Evolutionary conservation across 2,113 vertebrate genomes (phyloP).

Genomic region (Patagioenas fasciata): DNA sequence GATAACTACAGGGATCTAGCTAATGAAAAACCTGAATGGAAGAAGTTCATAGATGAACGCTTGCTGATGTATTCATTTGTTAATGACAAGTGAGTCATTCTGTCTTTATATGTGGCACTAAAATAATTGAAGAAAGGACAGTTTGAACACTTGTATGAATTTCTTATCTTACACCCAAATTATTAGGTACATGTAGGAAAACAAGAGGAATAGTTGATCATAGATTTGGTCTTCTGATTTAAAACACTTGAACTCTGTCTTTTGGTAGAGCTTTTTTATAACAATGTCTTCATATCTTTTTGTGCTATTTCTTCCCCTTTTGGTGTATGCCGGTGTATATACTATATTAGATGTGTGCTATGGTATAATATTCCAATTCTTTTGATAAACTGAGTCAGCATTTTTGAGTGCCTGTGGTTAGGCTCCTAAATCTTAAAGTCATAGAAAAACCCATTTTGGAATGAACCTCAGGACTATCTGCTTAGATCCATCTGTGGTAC

Average conservation of each 20-base stretch:
- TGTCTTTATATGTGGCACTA: neutral
- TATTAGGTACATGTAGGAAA: neutral
- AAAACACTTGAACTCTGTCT: neutral
- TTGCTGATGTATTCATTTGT: constrained; percentile 98
- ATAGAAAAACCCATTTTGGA: neutral
- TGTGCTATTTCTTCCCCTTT: neutral
- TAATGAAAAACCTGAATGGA: constrained; percentile 97
- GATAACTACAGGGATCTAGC: constrained; percentile 97
- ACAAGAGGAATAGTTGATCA: neutral
- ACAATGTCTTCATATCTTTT: neutral
- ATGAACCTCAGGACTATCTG: neutral
- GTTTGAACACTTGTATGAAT: neutral
- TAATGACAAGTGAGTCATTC: constrained; percentile 92
- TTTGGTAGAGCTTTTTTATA: neutral
- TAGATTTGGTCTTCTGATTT: neutral
- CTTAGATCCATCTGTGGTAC: neutral
- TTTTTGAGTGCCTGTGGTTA: neutral
- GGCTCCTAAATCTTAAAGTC: neutral
- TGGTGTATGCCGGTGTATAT: neutral
- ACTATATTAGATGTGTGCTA: neutral
- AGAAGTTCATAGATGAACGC: constrained; percentile 96
- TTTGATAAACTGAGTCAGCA: neutral
- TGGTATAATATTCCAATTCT: neutral
- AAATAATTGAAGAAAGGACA: neutral
- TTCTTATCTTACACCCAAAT: neutral